Evolutionary conservation across 2,113 vertebrate genomes (phyloP).

Genomic region (Sturnira hondurensis): DNA sequence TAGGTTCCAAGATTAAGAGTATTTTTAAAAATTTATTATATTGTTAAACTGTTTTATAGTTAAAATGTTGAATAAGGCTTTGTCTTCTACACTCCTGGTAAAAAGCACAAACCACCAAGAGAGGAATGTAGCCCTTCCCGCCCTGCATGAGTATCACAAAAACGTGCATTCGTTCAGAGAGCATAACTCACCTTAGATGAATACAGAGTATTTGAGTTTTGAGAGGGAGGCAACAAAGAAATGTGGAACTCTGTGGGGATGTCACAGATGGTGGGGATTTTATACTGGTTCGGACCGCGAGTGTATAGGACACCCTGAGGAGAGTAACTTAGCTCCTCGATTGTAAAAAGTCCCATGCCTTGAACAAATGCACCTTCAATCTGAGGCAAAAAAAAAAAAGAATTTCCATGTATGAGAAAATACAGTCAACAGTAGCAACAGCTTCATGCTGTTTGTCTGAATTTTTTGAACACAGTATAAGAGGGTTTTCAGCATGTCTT

Average conservation of each 20-base stretch:
- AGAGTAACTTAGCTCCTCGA: conserved; percentile 89
- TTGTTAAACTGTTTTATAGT: neutral
- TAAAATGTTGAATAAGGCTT: neutral
- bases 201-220: conserved; percentile 86
- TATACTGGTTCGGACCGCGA: conserved; percentile 85
- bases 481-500: neutral
- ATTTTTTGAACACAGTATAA: neutral
- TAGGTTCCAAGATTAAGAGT: neutral
- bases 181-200: conserved; percentile 85
- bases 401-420: neutral
- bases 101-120: neutral
- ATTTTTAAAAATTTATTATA: neutral
- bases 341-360: conserved; percentile 88
- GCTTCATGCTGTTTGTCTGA: neutral
- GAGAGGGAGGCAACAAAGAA: conserved; percentile 79
- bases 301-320: conserved; percentile 85
- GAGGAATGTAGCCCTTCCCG: neutral
- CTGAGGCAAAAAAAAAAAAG: conserved; percentile 63
- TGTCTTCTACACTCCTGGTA: neutral
- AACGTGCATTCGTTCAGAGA: neutral
- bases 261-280: conserved; percentile 88
- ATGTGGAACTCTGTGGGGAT: conserved; percentile 82
- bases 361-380: conserved; percentile 91
- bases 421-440: neutral
- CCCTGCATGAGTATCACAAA: neutral